Percentiles rank a stretch among this genome's conserved stretches.
phyloP scores from a whole-genome alignment of 2,113 vertebrate genomes.

The Thinocorus orbignyianus region DNA sequence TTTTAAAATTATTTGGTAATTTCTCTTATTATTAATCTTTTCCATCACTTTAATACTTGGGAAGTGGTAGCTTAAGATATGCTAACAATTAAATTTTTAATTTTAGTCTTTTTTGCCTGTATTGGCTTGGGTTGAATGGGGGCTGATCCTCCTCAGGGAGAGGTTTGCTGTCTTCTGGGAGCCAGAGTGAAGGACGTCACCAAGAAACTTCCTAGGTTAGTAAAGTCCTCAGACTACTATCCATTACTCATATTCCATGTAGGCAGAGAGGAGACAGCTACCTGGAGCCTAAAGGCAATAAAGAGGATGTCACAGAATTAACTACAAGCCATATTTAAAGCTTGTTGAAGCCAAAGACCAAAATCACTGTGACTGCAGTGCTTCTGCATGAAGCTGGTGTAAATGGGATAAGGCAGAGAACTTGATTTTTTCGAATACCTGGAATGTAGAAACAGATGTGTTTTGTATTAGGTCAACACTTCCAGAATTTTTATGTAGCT shows the following conservation, averaged over 20 bases:
- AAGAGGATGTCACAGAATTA: neutral
- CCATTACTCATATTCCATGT: too few species aligned
- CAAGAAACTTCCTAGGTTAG: too few species aligned
- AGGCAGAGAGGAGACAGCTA: too few species aligned
- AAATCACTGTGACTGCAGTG: neutral
- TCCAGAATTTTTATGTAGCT: neutral
- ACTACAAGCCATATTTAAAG: neutral
- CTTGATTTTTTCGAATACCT: neutral
- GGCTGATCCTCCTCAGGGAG: too few species aligned
- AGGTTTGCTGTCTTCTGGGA: too few species aligned
- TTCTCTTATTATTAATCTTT: neutral
- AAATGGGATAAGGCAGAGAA: neutral
- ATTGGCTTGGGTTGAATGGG: neutral
- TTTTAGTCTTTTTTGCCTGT: neutral
- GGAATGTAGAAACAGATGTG: neutral
- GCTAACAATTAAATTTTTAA: neutral
- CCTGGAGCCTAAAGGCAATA: too few species aligned
- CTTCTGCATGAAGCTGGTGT: neutral
- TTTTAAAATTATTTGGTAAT: neutral
- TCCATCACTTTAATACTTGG: neutral
- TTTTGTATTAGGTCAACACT: neutral
- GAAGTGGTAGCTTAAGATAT: neutral
- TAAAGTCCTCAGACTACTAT: too few species aligned
- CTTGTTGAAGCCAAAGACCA: neutral
- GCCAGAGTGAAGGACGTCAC: too few species aligned